Evolutionary conservation across 2,113 vertebrate genomes (phyloP), one percentile per base, ranked within the genome.

Genomic region (Terrapene triunguis): DNA sequence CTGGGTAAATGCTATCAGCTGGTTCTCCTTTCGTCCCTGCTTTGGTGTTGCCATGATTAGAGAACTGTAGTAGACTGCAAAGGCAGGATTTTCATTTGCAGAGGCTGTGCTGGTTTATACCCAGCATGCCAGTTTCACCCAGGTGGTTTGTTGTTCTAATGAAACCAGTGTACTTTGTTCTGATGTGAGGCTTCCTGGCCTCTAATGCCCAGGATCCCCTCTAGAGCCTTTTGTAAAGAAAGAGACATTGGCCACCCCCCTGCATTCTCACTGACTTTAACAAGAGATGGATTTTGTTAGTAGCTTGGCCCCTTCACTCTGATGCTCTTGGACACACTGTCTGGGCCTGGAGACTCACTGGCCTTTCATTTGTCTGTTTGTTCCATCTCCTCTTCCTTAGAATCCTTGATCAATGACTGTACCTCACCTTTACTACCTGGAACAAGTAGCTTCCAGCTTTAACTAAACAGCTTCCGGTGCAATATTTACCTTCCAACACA

Each of bases 401-500:
- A 29, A 8, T 78, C 38, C 74, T 27, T 2, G 2, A 44, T 78
- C 72, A 25, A 8, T 25, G 42, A 78, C 24, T 16, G 44, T 8
- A 27, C 74, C 11, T 29, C 13, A 27, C 25, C 42, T 13, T 38
- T 47, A 27, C 74, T 44, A 4, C 13, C 42, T 21, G 38, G 42
- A 84, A 27, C 0, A 2, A 89, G 16, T 29, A 57, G 44, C 80
- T 92, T 82, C 59, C 35, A 82, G 47, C 65, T 80, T 62, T 25
- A 80, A 13, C 24, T 47, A 38, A 87, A 78, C 8, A 53, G 22
- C 53, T 50, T 17, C 72, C 29, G 8, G 14, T 13, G 10, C 29
- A 38, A 79, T 14, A 80, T 98, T 97, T 94, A 99, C 99, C 99
- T 94, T 99, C 99, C 69, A 99, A 98, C 27, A 99, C 99, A 94